These are phyloP conservation scores for Polypedilum vanderplanki DNA, from an alignment of 1,140 invertebrate genomes.

Conservation along the genomic window DNA sequence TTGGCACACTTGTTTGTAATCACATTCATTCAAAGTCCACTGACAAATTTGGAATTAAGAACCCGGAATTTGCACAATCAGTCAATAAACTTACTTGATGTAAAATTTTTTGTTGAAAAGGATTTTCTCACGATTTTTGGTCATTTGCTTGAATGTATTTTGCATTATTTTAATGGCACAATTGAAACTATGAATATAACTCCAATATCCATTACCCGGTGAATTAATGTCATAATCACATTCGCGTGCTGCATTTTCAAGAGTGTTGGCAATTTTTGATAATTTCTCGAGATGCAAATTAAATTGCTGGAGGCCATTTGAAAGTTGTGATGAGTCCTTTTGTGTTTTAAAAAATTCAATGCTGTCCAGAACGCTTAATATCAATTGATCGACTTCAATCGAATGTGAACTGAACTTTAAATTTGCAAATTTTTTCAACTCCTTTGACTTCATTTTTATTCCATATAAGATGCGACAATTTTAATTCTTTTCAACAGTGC, in stretches of 20 bases:
- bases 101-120: conserved; percentile 72
- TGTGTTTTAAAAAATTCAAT: background rate
- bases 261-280: conserved; percentile 54
- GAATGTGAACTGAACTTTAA: background rate
- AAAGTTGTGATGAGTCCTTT: background rate
- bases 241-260: conserved; percentile 58
- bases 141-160: conserved; percentile 61
- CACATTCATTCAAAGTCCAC: too few species aligned
- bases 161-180: conserved; percentile 60
- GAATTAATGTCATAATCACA: conserved; percentile 78
- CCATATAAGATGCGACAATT: too few species aligned
- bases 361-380: background rate
- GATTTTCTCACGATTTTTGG: conserved; percentile 60
- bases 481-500: too few species aligned
- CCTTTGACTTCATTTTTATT: background rate
- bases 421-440: background rate
- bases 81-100: conserved; percentile 55
- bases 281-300: background rate
- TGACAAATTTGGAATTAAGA: too few species aligned
- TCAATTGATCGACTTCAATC: background rate
- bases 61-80: too few species aligned
- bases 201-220: conserved; percentile 89
- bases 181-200: conserved; percentile 71
- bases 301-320: background rate
- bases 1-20: too few species aligned